Percentiles rank a stretch among this genome's conserved stretches.
These are phyloP conservation scores for rat (Rattus norvegicus) DNA, from an alignment of 2,113 vertebrate genomes.

Conservation along the genomic window DNA sequence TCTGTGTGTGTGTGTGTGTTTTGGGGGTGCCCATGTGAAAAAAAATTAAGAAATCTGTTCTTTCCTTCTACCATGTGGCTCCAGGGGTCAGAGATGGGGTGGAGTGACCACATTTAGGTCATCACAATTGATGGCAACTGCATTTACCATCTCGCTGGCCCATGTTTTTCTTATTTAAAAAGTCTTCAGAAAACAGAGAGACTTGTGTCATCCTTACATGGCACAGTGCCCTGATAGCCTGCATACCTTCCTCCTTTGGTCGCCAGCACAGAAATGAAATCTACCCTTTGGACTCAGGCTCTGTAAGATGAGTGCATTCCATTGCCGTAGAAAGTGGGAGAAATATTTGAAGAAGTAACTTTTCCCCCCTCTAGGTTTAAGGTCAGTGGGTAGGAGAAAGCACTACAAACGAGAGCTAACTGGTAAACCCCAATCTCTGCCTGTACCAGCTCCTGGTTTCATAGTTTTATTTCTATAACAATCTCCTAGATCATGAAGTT, in stretches of 20 bases:
- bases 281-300: constrained; percentile 1
- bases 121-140: too few relatives aligned
- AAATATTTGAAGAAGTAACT: constrained; percentile 1
- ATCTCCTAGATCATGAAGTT: background rate
- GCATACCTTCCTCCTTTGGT: background rate
- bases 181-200: background rate
- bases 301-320: background rate
- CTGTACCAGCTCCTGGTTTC: background rate
- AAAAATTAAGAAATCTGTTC: background rate
- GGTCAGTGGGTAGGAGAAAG: background rate
- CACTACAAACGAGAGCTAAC: background rate
- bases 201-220: background rate
- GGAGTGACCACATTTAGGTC: background rate
- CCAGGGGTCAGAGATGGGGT: background rate
- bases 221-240: background rate
- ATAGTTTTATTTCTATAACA: constrained; percentile 52
- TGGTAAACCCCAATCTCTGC: background rate
- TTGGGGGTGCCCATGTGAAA: too few relatives aligned
- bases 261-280: constrained; percentile 11
- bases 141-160: background rate
- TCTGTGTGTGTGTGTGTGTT: background rate
- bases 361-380: background rate
- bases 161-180: background rate
- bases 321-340: background rate
- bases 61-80: background rate